These are phyloP conservation scores for Dolichopus griseipennis DNA, from an alignment of 2,888 invertebrate genomes.

Conservation along the genomic window DNA sequence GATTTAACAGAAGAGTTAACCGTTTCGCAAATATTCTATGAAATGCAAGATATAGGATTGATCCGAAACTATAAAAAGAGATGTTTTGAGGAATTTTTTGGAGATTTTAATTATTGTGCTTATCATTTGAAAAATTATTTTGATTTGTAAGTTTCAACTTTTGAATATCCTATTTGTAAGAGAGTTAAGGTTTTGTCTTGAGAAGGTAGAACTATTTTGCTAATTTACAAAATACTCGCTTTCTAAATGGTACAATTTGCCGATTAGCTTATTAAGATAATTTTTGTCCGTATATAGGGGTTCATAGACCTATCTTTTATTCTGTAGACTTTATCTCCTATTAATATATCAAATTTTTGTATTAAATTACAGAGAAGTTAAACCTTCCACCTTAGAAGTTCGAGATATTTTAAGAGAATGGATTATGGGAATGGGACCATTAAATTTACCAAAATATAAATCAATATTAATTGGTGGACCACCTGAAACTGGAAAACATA, in stretches of 20 bases:
- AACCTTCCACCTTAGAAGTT: conserved; percentile 49
- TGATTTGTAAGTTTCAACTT: conserved; percentile 12
- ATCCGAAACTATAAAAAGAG: conserved; percentile 51
- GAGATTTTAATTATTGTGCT: conserved; percentile 54
- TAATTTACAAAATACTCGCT: too few species aligned
- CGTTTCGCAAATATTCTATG: conserved; percentile 57
- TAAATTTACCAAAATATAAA: conserved; percentile 43
- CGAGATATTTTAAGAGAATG: conserved; percentile 48
- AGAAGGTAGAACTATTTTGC: too few species aligned
- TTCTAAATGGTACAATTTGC: too few species aligned
- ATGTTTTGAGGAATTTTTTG: conserved; percentile 52
- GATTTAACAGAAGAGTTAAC: conserved; percentile 53
- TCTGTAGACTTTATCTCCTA: too few species aligned
- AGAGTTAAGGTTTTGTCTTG: too few species aligned
- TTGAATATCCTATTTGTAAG: too few species aligned
- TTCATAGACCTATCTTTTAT: too few species aligned
- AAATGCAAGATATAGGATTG: conserved; percentile 47
- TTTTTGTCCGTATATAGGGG: too few species aligned
- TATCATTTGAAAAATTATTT: conserved; percentile 37
- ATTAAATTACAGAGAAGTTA: conserved; percentile 31
- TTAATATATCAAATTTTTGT: neutral
- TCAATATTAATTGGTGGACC: conserved; percentile 62
- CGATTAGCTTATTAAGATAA: too few species aligned
- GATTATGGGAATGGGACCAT: conserved; percentile 39
- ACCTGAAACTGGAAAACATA: conserved; percentile 55